Evolutionary conservation across 2,888 invertebrate genomes (phyloP), one percentile per base, ranked within the genome.

Genomic region (Ligdia adustata): DNA sequence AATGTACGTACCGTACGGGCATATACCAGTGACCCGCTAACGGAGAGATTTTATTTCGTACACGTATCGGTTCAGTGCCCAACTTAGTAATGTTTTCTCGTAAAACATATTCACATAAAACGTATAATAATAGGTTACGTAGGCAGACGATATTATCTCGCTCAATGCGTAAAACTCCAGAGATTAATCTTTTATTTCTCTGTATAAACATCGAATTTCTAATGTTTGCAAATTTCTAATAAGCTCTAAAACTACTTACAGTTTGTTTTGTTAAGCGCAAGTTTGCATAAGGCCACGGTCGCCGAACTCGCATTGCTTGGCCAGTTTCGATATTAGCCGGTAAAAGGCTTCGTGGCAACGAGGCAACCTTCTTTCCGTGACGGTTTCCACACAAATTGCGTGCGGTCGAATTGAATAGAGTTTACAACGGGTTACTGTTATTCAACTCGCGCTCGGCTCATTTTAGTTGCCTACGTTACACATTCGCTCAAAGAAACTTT

Each of bases 211-310:
- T 31, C 48, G 55, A 49, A 63, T 66, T 67, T 64, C 62, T 68
- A 51, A 56, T 52, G 48, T 59, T 66, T 56, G 62, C 53, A 41
- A 65, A 65, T 70, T 68, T 71, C 60, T 64, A 47, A 59, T 60
- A 54, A 34, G 46, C 55, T 51, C 54, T 13, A 40, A 31, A n/a
- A n/a, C 31, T 12, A 50, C 34, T 46, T 44, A 32, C 35, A 49
- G 35, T 60, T 32, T 54, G 48, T 54, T 60, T 67, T 66, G 62
- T 65, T 62, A 72, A 63, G 38, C 43, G 47, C 24, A 59, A 54
- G 70, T 75, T 74, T 74, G 65, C 72, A 68, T 73, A 73, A 72
- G 72, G 66, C 72, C 72, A 70, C 49, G 73, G 66, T 42, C 65
- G 55, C 62, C 47, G 58, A 67, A 67, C 63, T 66, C 62, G 60